Evolutionary conservation across 2,113 vertebrate species (phyloP).

Genomic region (Neomonachus schauinslandi): DNA sequence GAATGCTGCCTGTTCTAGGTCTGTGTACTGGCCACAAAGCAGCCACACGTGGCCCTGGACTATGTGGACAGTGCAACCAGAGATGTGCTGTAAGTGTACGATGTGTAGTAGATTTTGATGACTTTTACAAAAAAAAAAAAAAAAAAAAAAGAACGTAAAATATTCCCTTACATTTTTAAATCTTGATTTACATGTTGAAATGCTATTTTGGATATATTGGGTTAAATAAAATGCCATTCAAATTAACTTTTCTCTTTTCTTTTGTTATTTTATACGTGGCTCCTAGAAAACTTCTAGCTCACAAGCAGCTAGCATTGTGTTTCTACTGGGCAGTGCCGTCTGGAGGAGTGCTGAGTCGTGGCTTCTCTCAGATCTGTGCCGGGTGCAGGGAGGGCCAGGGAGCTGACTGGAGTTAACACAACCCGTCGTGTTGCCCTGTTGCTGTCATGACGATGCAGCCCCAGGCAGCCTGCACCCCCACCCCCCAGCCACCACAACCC

Average conservation of each 20-base stretch:
- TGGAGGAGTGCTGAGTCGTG: background rate
- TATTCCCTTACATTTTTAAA: background rate
- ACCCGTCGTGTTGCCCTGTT: background rate
- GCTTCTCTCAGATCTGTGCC: background rate
- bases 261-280: background rate
- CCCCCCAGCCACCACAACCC: too few species aligned
- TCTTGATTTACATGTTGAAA: background rate
- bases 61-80: background rate
- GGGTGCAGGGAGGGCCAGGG: background rate
- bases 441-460: accelerated
- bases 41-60: background rate
- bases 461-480: background rate
- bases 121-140: background rate
- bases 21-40: background rate
- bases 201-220: background rate
- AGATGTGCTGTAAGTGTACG: background rate
- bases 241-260: background rate
- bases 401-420: too few species aligned
- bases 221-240: background rate
- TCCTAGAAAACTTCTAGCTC: background rate
- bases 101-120: background rate
- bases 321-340: background rate
- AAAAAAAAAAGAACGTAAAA: background rate
- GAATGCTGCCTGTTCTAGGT: background rate
- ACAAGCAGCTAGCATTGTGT: background rate